phyloP scores from a whole-genome alignment of 2,888 invertebrate species.

The Cheilosia impressa region DNA sequence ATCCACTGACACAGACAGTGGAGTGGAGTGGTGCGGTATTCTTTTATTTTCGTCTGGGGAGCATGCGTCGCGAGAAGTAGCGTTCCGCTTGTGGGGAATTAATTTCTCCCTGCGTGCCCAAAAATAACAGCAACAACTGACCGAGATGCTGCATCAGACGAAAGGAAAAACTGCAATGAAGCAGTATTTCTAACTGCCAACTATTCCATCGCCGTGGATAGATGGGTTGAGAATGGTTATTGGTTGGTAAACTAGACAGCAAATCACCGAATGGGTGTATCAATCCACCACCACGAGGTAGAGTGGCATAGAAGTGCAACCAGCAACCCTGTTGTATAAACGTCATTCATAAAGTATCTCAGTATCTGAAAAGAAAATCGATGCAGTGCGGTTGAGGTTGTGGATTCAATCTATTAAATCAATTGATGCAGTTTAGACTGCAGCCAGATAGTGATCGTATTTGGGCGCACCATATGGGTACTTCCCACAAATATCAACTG shows the following conservation, averaged over 20 bases:
- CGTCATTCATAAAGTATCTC: constrained; percentile 46
- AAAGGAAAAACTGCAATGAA: constrained; percentile 42
- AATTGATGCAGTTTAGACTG: constrained; percentile 45
- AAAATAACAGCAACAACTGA: constrained; percentile 55
- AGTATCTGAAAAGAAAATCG: constrained; percentile 54
- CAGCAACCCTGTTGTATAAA: constrained; percentile 22
- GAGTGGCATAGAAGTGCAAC: constrained; percentile 23
- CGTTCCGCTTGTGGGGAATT: constrained; percentile 12
- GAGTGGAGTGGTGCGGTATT: constrained; percentile 30
- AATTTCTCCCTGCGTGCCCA: constrained; percentile 28
- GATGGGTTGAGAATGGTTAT: constrained; percentile 54
- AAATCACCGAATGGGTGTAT: constrained; percentile 50
- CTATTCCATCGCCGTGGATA: constrained; percentile 23
- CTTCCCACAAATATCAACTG: constrained; percentile 59
- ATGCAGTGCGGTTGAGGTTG: constrained; percentile 43
- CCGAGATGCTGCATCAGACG: constrained; percentile 40
- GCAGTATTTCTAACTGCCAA: constrained; percentile 40
- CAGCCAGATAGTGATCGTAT: constrained; percentile 50
- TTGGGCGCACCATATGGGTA: constrained; percentile 43
- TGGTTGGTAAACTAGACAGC: constrained; percentile 51
- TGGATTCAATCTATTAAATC: constrained; percentile 47
- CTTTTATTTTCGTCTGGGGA: constrained; percentile 25
- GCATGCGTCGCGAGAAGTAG: constrained; percentile 59
- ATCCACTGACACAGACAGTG: constrained; percentile 68
- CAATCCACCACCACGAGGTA: constrained; percentile 38